Evolutionary conservation across 1,140 invertebrate genomes (phyloP), one percentile per base, ranked within the genome.

Genomic region (Anthonomus grandis): DNA sequence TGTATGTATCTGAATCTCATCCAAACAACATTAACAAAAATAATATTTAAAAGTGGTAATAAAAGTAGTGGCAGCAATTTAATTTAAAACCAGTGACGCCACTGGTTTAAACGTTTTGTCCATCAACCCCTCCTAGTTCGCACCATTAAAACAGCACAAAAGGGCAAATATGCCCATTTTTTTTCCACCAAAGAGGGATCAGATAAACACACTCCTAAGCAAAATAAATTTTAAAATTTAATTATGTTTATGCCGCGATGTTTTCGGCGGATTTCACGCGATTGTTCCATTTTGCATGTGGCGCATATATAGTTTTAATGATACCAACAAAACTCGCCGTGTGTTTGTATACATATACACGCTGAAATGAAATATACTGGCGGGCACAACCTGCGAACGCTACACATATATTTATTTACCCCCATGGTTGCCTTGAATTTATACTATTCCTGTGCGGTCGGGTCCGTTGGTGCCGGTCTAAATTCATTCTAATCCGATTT

Each of bases 231-330:
- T 41, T 50, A 41, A 48, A 49, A 57, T 57, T 57, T 57, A 57
- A 57, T 57, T 57, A 57, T 57, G 39, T 57, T 57, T 50, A 50
- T 48, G 54, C 45, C 50, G 23, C 52, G 31, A 48, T 50, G 54
- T 57, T 57, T 57, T 49, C 22, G 54, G 54, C 24, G 54, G 46
- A 57, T 49, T 57, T 57, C 54, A 57, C 54, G 54, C 54, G 54
- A 57, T 57, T 49, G 54, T 57, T 49, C 45, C 54, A 57, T 57
- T 57, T 57, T 57, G 54, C 54, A 57, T 57, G 54, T 57, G 45
- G 22, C 44, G 48, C 45, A 23, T 56, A 48, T 56, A 56, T 56
- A 47, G 53, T 48, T 56, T 56, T 56, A 56, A 56, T 56, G 53
- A 56, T 56, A 38, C 53, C 45, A 45, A 42, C 31, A 37, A 56